Conservation (phyloP, 2,888 invertebrate genomes). For the Eucera pruinosa region DNA sequence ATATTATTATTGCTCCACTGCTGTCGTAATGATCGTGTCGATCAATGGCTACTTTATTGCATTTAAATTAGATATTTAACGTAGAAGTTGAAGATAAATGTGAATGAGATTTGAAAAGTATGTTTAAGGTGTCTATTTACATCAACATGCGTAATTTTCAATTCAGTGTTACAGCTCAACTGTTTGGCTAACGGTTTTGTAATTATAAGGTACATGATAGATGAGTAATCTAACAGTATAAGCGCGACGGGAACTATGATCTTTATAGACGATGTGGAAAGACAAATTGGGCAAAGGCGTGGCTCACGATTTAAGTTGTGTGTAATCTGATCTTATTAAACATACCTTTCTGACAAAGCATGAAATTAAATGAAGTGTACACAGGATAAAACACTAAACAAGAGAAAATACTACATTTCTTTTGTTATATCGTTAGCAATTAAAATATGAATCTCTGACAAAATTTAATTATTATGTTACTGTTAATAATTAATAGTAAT, state of each 20-base stretch:
- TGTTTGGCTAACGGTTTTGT: constrained; percentile 17
- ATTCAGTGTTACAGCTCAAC: not conserved
- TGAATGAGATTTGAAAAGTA: not conserved
- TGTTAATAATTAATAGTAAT: no score
- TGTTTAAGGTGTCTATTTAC: not conserved
- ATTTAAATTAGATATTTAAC: no score
- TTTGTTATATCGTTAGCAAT: not conserved
- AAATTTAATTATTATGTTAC: no score
- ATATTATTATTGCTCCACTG: no score
- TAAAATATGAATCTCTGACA: not conserved
- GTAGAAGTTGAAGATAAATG: no score
- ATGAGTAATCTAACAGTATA: constrained; percentile 20
- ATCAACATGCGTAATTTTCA: not conserved
- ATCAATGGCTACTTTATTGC: not conserved
- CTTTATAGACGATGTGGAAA: constrained; percentile 27
- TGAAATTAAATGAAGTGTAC: constrained; percentile 24
- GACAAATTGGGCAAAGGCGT: constrained; percentile 51
- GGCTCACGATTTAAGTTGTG: constrained; percentile 27
- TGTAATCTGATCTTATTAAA: constrained; percentile 31
- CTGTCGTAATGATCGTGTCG: no score
- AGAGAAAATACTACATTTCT: not conserved
- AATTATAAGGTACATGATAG: constrained; percentile 18
- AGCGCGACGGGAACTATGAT: constrained; percentile 2
- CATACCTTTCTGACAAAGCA: constrained; percentile 12
- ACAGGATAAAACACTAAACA: constrained; percentile 10